A percentile compares a stretch with the other conserved stretches of the same genome.
phyloP scores from a whole-genome alignment of 2,113 vertebrate genomes.

The Mohoua ochrocephala region DNA sequence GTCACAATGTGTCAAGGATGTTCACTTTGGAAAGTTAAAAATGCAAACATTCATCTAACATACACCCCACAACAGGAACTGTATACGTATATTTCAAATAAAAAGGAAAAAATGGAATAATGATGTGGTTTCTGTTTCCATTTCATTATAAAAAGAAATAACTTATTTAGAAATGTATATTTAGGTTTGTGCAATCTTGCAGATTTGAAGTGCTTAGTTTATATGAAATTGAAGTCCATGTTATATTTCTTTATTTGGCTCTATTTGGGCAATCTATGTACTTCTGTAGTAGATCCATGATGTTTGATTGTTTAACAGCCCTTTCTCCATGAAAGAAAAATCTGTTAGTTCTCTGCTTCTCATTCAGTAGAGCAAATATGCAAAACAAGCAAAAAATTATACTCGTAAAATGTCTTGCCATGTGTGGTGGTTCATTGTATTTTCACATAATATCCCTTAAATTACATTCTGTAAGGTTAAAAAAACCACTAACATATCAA shows the following conservation, averaged over 20 bases:
- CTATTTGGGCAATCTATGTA: background rate
- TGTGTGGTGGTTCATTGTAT: fast-evolving
- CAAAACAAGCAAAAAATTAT: background rate
- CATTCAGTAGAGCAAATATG: background rate
- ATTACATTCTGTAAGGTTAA: background rate
- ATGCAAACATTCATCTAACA: background rate
- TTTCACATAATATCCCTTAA: background rate
- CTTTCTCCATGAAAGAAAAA: background rate
- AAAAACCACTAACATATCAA: background rate
- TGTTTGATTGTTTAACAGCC: background rate
- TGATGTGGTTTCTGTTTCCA: background rate
- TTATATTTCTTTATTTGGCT: background rate
- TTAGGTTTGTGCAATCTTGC: background rate
- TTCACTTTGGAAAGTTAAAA: background rate
- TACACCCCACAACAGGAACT: background rate
- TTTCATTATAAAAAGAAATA: background rate
- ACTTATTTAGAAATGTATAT: background rate
- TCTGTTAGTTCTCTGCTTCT: background rate
- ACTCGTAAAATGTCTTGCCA: background rate
- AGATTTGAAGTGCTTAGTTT: background rate
- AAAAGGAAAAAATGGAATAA: background rate
- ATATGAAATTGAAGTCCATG: background rate
- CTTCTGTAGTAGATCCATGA: background rate
- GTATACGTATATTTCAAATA: background rate
- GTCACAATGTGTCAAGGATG: background rate